Percentiles rank a stretch among this genome's conserved stretches.
These are phyloP conservation scores for Sepioteuthis lessoniana DNA, from an alignment of 2,888 invertebrate species.

Conservation along the genomic window DNA sequence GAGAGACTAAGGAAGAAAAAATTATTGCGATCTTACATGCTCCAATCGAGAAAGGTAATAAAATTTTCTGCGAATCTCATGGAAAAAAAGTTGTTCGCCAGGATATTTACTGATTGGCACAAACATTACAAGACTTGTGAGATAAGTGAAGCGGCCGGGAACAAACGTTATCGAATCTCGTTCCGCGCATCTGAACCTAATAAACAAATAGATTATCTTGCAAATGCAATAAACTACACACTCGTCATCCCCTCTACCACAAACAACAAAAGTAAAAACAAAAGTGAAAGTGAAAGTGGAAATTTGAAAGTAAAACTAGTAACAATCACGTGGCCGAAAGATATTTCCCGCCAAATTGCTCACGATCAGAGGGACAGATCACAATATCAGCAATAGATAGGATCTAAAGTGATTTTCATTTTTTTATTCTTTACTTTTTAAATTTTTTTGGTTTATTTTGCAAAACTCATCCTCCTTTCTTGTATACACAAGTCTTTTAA, in stretches of 20 bases:
- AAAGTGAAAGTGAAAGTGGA: background rate
- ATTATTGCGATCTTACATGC: background rate
- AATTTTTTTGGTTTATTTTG: no score
- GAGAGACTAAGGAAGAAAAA: no score
- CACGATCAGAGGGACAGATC: background rate
- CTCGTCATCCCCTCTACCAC: background rate
- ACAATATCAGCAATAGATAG: background rate
- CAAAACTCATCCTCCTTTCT: no score
- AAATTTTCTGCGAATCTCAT: background rate
- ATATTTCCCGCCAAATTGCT: background rate
- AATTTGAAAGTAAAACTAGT: background rate
- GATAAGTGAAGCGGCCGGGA: background rate
- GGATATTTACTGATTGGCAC: background rate
- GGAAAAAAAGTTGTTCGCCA: background rate
- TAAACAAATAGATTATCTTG: background rate
- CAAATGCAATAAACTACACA: background rate
- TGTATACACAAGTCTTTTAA: no score
- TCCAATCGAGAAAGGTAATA: background rate
- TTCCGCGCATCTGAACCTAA: background rate
- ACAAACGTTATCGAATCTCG: slow-evolving; percentile 23
- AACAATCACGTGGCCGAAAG: background rate
- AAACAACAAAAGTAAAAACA: background rate
- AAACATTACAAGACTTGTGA: background rate
- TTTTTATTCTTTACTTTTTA: no score
- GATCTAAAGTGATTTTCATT: background rate